Evolutionary conservation across 2,888 invertebrate genomes (phyloP).

Genomic region (Eumerus sabulonum): DNA sequence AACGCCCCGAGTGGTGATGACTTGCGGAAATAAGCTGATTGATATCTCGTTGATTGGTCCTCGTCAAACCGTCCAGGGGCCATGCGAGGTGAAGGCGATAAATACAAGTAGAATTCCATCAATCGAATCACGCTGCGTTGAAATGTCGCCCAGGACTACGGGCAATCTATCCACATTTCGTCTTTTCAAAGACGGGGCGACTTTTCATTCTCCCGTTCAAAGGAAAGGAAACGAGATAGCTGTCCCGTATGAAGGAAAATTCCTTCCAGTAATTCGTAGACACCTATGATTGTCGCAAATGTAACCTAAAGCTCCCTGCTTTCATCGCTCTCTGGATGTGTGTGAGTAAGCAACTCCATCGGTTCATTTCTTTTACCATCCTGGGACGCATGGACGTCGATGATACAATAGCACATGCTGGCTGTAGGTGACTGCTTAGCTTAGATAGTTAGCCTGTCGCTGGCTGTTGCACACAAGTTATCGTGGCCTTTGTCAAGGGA

Average conservation of each 20-base stretch:
- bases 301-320: constrained; percentile 29
- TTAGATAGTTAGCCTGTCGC: constrained; percentile 17
- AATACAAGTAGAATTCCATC: too few species aligned
- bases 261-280: constrained; percentile 31
- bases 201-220: constrained; percentile 27
- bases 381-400: constrained; percentile 45
- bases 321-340: constrained; percentile 1
- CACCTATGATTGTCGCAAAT: constrained; percentile 20
- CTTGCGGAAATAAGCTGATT: constrained; percentile 49
- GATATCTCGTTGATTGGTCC: constrained; percentile 21
- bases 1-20: constrained; percentile 34
- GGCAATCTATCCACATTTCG: too few species aligned
- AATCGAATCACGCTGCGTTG: too few species aligned
- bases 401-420: constrained; percentile 36
- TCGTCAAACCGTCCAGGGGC: background rate
- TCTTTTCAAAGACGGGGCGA: constrained; percentile 12
- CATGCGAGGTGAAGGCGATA: too few species aligned
- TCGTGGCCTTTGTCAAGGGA: constrained; percentile 57
- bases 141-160: too few species aligned
- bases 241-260: constrained; percentile 32
- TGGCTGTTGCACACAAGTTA: constrained; percentile 11
- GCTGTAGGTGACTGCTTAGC: constrained; percentile 13
- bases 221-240: constrained; percentile 12
- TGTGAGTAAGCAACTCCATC: background rate
- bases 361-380: background rate